phyloP scores from a whole-genome alignment of 2,888 invertebrate species.

The Cylloceria caligata region DNA sequence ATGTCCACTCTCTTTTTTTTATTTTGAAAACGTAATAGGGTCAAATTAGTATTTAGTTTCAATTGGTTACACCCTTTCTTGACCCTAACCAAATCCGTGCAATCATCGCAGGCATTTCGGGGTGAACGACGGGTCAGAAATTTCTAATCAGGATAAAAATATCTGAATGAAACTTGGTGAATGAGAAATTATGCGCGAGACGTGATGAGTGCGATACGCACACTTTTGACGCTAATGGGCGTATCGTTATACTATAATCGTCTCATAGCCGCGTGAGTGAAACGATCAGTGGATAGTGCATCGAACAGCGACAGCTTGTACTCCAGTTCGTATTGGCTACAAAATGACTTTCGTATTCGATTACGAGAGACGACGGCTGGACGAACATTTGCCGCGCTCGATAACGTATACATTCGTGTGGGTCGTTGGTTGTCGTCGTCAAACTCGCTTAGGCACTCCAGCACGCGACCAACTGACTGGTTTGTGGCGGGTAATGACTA shows the following conservation, averaged over 20 bases:
- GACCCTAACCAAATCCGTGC: too few relatives aligned
- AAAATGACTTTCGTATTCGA: constrained; percentile 52
- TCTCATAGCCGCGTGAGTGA: not conserved
- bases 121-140: too few relatives aligned
- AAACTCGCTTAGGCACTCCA: constrained; percentile 60
- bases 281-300: constrained; percentile 7
- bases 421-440: constrained; percentile 59
- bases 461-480: constrained; percentile 61
- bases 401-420: not conserved
- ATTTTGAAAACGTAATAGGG: too few relatives aligned
- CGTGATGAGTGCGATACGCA: not conserved
- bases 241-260: constrained; percentile 15
- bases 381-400: constrained; percentile 5
- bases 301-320: constrained; percentile 35
- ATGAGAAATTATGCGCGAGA: not conserved
- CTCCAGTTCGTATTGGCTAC: constrained; percentile 21
- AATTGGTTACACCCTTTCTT: too few relatives aligned
- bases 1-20: too few relatives aligned
- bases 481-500: constrained; percentile 64
- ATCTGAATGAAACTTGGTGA: not conserved
- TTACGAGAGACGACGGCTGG: constrained; percentile 20
- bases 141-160: too few relatives aligned
- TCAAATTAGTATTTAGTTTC: too few relatives aligned
- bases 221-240: not conserved
- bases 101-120: too few relatives aligned